phyloP scores from a whole-genome alignment of 1,140 invertebrate genomes.

The Melipona quadrifasciata region DNA sequence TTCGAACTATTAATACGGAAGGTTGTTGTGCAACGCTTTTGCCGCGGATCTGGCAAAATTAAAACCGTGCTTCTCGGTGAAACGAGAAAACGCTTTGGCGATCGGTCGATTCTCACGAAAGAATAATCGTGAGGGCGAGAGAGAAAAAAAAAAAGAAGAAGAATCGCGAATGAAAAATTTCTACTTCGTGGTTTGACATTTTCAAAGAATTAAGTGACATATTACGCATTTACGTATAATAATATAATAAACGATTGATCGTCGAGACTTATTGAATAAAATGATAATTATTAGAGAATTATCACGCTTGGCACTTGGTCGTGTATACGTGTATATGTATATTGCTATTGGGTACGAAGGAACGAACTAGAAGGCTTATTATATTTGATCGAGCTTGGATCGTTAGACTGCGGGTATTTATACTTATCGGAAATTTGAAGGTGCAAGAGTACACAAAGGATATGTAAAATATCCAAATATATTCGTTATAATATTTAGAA shows the following conservation, averaged over 20 bases:
- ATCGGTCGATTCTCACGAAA: background rate
- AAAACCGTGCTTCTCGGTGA: background rate
- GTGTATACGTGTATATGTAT: background rate
- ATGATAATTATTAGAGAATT: conserved; percentile 28
- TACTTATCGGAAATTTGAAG: background rate
- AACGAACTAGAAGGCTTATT: conserved; percentile 14
- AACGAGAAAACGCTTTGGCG: background rate
- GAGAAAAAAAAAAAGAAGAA: too few relatives aligned
- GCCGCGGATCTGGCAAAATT: conserved; percentile 19
- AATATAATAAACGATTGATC: background rate
- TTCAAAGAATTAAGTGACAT: background rate
- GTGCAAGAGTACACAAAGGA: background rate
- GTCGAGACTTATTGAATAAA: conserved; percentile 8
- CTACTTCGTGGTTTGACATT: background rate
- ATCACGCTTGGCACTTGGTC: conserved; percentile 36
- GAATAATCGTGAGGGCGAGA: too few relatives aligned
- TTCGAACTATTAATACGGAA: conserved; percentile 40
- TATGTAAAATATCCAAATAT: background rate
- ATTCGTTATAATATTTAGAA: background rate
- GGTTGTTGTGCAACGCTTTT: conserved; percentile 18
- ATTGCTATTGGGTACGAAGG: background rate
- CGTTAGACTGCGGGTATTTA: background rate
- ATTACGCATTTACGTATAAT: background rate
- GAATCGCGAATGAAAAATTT: background rate
- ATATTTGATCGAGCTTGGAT: background rate